Evolutionary conservation across 2,888 invertebrate species (phyloP).

Genomic region (Oscheius myriophilus): DNA sequence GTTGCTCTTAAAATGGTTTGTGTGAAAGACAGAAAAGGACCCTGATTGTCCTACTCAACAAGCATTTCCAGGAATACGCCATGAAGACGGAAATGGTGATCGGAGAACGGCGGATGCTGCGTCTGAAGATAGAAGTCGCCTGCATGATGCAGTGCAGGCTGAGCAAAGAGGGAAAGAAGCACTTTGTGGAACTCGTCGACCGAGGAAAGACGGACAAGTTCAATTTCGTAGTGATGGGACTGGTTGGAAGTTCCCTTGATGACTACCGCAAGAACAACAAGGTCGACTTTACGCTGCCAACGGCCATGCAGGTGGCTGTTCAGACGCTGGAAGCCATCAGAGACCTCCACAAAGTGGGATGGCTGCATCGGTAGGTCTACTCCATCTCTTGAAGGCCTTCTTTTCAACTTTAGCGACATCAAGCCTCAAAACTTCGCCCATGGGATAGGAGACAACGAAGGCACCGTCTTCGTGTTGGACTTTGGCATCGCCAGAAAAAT

Average conservation of each 20-base stretch:
- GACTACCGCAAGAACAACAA: conserved; percentile 17
- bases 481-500: conserved; percentile 4
- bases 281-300: conserved; percentile 13
- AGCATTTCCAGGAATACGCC: conserved; percentile 23
- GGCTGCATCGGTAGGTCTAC: conserved; percentile 25
- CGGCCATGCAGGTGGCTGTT: conserved; percentile 18
- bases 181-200: conserved; percentile 28
- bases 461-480: conserved; percentile 27
- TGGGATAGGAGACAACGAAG: conserved; percentile 14
- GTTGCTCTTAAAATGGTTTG: too few relatives aligned
- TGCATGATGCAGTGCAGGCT: conserved; percentile 3
- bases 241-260: conserved; percentile 25
- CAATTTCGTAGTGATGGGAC: conserved; percentile 31
- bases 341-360: conserved; percentile 22
- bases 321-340: conserved; percentile 21
- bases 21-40: too few relatives aligned
- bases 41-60: neutral
- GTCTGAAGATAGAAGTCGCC: conserved; percentile 29
- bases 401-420: too few relatives aligned
- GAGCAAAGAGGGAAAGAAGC: conserved; percentile 9
- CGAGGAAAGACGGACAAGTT: conserved; percentile 26
- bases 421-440: conserved; percentile 28
- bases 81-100: conserved; percentile 31
- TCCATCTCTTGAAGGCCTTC: too few relatives aligned
- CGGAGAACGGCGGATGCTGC: conserved; percentile 17